phyloP scores from a whole-genome alignment of 2,113 vertebrate species.

The Meles meles region DNA sequence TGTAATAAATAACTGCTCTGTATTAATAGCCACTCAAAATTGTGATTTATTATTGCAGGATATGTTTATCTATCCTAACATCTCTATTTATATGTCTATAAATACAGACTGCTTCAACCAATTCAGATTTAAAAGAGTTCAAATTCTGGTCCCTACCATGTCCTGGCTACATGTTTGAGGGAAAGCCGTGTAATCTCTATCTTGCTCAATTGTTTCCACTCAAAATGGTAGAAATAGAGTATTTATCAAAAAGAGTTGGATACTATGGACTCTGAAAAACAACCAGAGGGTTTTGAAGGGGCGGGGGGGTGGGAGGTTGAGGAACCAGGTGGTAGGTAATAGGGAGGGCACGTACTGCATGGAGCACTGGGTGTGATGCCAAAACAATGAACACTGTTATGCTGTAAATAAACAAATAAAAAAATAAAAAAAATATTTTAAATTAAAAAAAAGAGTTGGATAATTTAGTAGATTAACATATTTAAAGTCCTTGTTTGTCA shows the following conservation, averaged over 20 bases:
- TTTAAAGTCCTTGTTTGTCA: neutral
- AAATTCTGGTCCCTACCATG: neutral
- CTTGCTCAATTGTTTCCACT: neutral
- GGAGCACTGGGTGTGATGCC: too few relatives aligned
- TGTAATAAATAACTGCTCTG: neutral
- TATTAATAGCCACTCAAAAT: too few relatives aligned
- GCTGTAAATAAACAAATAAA: too few relatives aligned
- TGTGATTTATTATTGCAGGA: neutral
- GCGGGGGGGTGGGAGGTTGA: too few relatives aligned
- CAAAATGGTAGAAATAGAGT: neutral
- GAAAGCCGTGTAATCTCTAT: neutral
- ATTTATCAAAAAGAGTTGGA: neutral
- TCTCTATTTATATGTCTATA: neutral
- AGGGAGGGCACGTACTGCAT: too few relatives aligned
- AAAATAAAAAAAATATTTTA: too few relatives aligned
- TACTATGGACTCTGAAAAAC: too few relatives aligned
- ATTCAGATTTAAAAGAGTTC: neutral
- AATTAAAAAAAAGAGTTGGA: neutral
- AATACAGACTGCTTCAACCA: neutral
- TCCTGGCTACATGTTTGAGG: neutral
- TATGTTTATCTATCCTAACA: neutral
- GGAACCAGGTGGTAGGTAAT: too few relatives aligned
- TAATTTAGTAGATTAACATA: neutral
- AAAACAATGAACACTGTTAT: too few relatives aligned
- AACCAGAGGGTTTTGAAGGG: too few relatives aligned